Percentiles rank a stretch among this genome's conserved stretches.
Conservation (phyloP, 2,113 vertebrate genomes). For the Silurus glanis region DNA sequence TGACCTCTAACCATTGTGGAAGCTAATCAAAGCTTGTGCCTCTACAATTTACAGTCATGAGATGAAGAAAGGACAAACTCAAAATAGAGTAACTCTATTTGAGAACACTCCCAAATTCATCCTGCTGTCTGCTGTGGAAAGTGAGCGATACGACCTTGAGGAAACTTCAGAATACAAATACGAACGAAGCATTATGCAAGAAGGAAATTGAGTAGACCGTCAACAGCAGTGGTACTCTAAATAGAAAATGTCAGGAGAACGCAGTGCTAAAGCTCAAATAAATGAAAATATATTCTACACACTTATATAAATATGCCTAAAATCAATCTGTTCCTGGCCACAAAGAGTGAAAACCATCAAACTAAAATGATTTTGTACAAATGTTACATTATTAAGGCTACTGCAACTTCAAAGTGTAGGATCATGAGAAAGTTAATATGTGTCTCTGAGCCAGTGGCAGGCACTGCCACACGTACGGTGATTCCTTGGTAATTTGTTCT, state of each 20-base stretch:
- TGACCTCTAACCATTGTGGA: conserved; percentile 84
- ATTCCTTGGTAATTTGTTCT: too few species aligned
- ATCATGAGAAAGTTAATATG: not conserved
- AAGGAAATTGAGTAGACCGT: not conserved
- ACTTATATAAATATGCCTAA: not conserved
- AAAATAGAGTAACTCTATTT: conserved; percentile 93
- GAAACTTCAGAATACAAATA: not conserved
- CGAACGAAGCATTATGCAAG: not conserved
- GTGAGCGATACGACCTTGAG: not conserved
- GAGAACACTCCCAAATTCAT: conserved; percentile 94
- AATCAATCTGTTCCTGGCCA: not conserved
- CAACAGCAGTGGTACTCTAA: not conserved
- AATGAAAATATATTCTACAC: not conserved
- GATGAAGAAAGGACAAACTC: conserved; percentile 96
- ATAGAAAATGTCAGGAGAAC: not conserved
- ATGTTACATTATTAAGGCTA: not conserved
- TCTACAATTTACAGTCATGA: conserved; percentile 96
- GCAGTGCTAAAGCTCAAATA: not conserved
- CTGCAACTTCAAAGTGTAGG: not conserved
- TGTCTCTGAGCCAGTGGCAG: not conserved
- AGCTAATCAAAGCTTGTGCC: conserved; percentile 89
- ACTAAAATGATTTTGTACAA: not conserved
- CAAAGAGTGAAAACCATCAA: not conserved
- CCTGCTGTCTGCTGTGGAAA: conserved; percentile 77
- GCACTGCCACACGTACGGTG: not conserved